phyloP scores from a whole-genome alignment of 1,140 invertebrate species.

The Zaprionus ornatus region DNA sequence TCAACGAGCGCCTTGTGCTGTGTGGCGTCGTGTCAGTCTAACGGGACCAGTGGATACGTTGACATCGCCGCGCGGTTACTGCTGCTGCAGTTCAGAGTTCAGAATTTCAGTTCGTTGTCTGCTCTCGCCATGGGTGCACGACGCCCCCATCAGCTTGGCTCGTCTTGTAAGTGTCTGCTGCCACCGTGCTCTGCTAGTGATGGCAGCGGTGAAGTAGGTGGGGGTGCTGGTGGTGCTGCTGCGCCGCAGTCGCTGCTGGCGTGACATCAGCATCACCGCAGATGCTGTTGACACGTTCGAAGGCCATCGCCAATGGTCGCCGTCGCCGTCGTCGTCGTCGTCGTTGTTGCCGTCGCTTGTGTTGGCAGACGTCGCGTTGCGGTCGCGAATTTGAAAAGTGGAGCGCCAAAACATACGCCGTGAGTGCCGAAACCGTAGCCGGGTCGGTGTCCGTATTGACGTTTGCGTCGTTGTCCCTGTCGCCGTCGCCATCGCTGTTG shows the following conservation, averaged over 20 bases:
- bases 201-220: not conserved
- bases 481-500: not conserved
- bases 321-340: slow-evolving; percentile 10
- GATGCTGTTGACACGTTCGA: slow-evolving; percentile 72
- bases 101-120: slow-evolving; percentile 2
- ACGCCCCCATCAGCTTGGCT: slow-evolving; percentile 14
- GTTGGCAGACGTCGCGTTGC: slow-evolving; percentile 47
- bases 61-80: slow-evolving; percentile 46
- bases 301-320: slow-evolving; percentile 47
- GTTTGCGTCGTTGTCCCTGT: not conserved
- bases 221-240: slow-evolving; percentile 9
- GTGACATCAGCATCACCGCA: slow-evolving; percentile 62
- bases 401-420: slow-evolving; percentile 38
- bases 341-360: slow-evolving; percentile 34
- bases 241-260: slow-evolving; percentile 28
- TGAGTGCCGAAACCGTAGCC: slow-evolving; percentile 18
- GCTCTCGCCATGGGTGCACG: slow-evolving; percentile 28
- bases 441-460: not conserved
- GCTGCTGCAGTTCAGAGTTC: not conserved
- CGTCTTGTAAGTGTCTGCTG: slow-evolving; percentile 31
- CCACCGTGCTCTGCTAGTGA: not conserved
- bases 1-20: slow-evolving; percentile 16
- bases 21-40: slow-evolving; percentile 43
- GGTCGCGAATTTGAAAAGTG: slow-evolving; percentile 53
- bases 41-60: slow-evolving; percentile 70